A percentile compares a stretch with the other conserved stretches of the same genome.
Conservation (phyloP, 2,888 invertebrate genomes). For the Sarcophaga caerulescens region DNA sequence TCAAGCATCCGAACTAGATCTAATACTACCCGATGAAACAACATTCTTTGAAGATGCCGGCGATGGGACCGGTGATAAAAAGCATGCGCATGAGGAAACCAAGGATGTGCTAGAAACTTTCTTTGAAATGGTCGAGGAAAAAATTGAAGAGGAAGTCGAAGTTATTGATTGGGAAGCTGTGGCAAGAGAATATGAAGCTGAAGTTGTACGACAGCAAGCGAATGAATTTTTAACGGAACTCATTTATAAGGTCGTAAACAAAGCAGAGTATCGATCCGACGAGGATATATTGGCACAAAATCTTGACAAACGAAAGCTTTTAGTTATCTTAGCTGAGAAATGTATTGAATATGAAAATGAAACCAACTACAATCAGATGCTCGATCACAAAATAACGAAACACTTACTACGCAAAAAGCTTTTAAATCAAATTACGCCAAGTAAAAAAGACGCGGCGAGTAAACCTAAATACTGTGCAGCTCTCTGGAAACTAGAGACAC, state of each 20-base stretch:
- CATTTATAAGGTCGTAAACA: conserved; percentile 65
- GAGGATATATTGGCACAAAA: conserved; percentile 62
- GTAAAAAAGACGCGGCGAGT: neutral
- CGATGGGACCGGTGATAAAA: too few relatives aligned
- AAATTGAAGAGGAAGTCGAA: neutral
- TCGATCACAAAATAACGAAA: conserved; percentile 72
- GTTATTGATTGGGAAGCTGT: conserved; percentile 36
- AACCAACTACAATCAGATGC: conserved; percentile 52
- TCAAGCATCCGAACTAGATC: neutral
- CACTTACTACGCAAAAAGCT: conserved; percentile 72
- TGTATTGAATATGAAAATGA: conserved; percentile 54
- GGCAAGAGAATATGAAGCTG: neutral
- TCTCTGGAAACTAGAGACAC: neutral
- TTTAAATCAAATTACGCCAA: conserved; percentile 70
- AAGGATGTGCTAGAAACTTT: conserved; percentile 53
- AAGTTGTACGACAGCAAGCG: conserved; percentile 28
- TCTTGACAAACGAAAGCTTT: conserved; percentile 71
- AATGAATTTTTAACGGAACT: conserved; percentile 69
- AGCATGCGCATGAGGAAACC: conserved; percentile 16
- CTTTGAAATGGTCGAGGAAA: conserved; percentile 34
- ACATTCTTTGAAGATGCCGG: neutral
- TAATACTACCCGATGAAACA: neutral
- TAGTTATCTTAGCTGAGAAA: conserved; percentile 25
- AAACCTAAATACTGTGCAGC: too few relatives aligned
- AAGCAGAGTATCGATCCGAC: conserved; percentile 60